Base-by-base conservation (phyloP, 30 jellyfish, hydroid and myxozoan genomes). In the Hydractinia symbiolongicarpus region DNA sequence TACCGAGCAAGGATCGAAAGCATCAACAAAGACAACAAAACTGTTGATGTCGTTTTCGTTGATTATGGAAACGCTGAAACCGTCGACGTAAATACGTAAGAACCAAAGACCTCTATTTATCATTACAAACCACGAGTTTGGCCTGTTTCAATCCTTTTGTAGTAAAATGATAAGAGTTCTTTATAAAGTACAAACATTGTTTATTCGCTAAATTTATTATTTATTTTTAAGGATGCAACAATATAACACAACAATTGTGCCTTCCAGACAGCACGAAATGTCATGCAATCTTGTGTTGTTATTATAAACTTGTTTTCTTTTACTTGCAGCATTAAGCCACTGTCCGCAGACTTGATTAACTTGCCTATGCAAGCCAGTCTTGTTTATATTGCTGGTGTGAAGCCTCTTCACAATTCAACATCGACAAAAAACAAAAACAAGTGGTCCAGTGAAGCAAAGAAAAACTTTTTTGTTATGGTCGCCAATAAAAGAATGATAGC, bases 41-140 rank as follows among this genome's bases (percentile, higher is more conserved):
- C 73, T 60, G 93, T 89, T 11, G 86, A 78, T 9, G 93, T 82
- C 62, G 76, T 82, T 50, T 88, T 73, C 55, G 93, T 88, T 17
- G 96, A 88, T 77, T 88, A 88, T 83, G 96, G 96, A 54, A 82
- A 86, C 54, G n/a, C 66, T n/a, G 96, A 88, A 68, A 61, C 67
- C 19, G 79, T 88, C 49, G 89, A 88, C 21, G 50, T 88, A 5
- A 69, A 30, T 50, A 82, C 89, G 96, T 88, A 82, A 11, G 53
- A 8, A 0, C 69, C 15, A 58, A 17, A 58, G 19, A 58, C 19
- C 3, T 58, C 69, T 58, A 11, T 58, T 58, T 13, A 11, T 58
- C 19, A 13, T 11, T 11, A 58, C 15, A 17, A 58, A 17, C 69
- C 69, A 13, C 17, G 19, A 17, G 69, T 58, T 11, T 58, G 69